A percentile compares a stretch with the other conserved stretches of the same genome.
Evolutionary conservation across 2,888 invertebrate genomes (phyloP).

Genomic region (Aphelenchoides bicaudatus): DNA sequence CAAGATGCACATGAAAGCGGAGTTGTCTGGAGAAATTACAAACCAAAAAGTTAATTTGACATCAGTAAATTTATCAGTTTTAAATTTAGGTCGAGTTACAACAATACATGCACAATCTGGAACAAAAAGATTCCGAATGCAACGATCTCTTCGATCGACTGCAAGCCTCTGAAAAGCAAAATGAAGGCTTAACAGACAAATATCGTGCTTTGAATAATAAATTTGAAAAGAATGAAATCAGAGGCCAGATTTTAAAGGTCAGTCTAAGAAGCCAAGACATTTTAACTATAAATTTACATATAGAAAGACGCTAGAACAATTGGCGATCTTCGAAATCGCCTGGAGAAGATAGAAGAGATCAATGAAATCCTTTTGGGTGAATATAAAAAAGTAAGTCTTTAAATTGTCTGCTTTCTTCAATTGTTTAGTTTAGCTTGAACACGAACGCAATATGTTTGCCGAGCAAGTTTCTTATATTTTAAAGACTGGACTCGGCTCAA

Average conservation of each 20-base stretch:
- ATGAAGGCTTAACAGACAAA: conserved; percentile 17
- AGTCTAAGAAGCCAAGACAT: conserved; percentile 8
- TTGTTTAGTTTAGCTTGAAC: conserved; percentile 15
- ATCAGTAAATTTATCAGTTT: not conserved
- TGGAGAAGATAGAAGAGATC: conserved; percentile 33
- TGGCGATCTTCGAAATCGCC: conserved; percentile 24
- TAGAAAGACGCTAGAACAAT: conserved; percentile 31
- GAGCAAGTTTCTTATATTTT: conserved; percentile 12
- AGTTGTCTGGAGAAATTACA: conserved; percentile 22
- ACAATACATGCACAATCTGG: conserved; percentile 1
- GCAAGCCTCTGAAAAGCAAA: conserved; percentile 18
- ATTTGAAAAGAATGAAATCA: conserved; percentile 13
- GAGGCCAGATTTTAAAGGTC: conserved; percentile 19
- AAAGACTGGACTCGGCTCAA: conserved; percentile 1
- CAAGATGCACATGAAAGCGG: conserved; percentile 21
- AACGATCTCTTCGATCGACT: not conserved
- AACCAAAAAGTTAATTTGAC: conserved; percentile 21
- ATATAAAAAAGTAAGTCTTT: conserved; percentile 28
- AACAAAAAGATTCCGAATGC: conserved; percentile 20
- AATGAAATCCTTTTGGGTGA: conserved; percentile 33
- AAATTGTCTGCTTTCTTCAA: not conserved
- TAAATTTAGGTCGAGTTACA: conserved; percentile 17
- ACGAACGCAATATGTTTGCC: conserved; percentile 8
- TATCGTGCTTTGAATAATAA: conserved; percentile 16
- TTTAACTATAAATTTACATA: not conserved